Conservation (phyloP, 2,888 invertebrate genomes). For the Temnothorax ravouxi region DNA sequence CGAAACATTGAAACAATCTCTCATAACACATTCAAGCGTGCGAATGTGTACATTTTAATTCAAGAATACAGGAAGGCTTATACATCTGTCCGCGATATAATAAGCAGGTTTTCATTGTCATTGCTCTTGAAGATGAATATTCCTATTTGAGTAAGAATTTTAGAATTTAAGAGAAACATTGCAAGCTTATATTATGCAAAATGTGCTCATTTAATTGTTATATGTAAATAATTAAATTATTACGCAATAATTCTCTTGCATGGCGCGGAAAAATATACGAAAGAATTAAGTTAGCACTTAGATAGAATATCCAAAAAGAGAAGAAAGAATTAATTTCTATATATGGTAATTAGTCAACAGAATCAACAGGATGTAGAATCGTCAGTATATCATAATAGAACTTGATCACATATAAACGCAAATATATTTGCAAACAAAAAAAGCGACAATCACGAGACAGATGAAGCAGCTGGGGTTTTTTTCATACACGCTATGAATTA, state of each 20-base stretch:
- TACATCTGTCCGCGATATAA: constrained; percentile 49
- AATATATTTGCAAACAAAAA: background rate
- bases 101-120: constrained; percentile 38
- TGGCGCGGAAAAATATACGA: background rate
- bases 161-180: background rate
- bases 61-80: constrained; percentile 64
- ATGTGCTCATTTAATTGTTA: background rate
- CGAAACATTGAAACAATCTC: constrained; percentile 75
- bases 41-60: constrained; percentile 68
- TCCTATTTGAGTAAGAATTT: background rate
- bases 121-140: background rate
- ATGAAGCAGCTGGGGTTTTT: background rate
- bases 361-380: background rate
- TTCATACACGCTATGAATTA: constrained; percentile 7
- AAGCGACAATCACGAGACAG: background rate
- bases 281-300: background rate
- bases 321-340: background rate
- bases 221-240: background rate
- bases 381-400: background rate
- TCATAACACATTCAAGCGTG: constrained; percentile 67
- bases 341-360: background rate
- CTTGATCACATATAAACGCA: background rate
- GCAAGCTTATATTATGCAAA: background rate
- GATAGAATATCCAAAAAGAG: background rate
- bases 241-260: background rate